A percentile compares a stretch with the other conserved stretches of the same genome.
These are phyloP conservation scores for Tinea semifulvella DNA, from an alignment of 2,888 invertebrate genomes.

Conservation along the genomic window DNA sequence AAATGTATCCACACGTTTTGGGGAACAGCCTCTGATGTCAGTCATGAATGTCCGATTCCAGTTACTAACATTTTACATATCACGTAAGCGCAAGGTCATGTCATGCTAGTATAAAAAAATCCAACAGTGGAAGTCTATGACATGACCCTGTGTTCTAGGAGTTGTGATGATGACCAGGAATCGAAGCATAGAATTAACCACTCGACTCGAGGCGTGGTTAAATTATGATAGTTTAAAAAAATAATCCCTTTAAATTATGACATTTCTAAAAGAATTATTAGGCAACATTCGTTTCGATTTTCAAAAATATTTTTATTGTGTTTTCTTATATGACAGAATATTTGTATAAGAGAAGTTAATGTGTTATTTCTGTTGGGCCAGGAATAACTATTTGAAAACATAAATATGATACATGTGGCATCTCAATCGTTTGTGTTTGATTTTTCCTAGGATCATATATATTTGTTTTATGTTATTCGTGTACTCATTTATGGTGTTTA, in stretches of 20 bases:
- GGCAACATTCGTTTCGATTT: background rate
- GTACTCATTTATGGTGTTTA: conserved; percentile 6
- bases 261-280: background rate
- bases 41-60: too few species aligned
- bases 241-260: background rate
- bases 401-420: conserved; percentile 58
- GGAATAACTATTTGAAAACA: conserved; percentile 51
- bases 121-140: too few species aligned
- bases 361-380: conserved; percentile 44
- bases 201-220: too few species aligned
- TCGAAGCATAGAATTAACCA: too few species aligned
- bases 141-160: too few species aligned
- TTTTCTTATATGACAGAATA: conserved; percentile 45
- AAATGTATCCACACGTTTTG: too few species aligned
- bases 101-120: too few species aligned
- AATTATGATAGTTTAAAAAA: background rate
- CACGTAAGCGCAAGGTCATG: too few species aligned
- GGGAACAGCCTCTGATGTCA: too few species aligned
- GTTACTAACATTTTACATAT: too few species aligned
- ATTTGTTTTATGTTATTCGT: conserved; percentile 6
- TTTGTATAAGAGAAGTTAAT: conserved; percentile 39
- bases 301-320: conserved; percentile 34
- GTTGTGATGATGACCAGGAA: too few species aligned
- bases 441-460: conserved; percentile 18
- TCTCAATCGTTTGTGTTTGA: conserved; percentile 34